phyloP scores from a whole-genome alignment of 2,113 vertebrate genomes.

The Chionis minor region DNA sequence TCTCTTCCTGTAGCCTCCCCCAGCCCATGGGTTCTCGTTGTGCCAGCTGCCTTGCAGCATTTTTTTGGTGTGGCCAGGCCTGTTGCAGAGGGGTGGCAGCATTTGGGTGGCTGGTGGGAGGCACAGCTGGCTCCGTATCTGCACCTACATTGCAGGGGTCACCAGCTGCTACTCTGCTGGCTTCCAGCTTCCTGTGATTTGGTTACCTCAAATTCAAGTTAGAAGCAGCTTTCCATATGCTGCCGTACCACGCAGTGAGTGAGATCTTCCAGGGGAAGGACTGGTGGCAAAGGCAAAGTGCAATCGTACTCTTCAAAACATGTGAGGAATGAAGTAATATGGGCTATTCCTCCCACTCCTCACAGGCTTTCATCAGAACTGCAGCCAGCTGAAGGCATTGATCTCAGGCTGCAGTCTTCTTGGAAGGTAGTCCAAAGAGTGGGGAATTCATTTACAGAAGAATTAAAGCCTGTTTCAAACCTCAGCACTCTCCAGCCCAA shows the following conservation, averaged over 20 bases:
- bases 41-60: neutral
- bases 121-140: neutral
- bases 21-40: neutral
- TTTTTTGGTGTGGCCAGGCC: neutral
- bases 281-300: neutral
- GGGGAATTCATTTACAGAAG: constrained; percentile 1
- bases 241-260: neutral
- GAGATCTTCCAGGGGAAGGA: neutral
- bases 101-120: neutral
- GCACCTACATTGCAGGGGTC: neutral
- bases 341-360: constrained; percentile 38
- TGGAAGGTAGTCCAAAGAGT: constrained; percentile 27
- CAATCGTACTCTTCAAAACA: neutral
- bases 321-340: constrained; percentile 28
- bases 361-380: neutral
- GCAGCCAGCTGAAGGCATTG: constrained; percentile 30
- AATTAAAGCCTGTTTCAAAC: constrained; percentile 20
- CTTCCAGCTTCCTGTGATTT: neutral
- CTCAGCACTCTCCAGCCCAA: neutral
- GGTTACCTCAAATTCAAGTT: neutral
- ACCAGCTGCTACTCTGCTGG: neutral
- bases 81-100: neutral
- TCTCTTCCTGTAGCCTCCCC: neutral
- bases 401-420: constrained; percentile 1
- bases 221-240: neutral